Conservation (phyloP, 2,888 invertebrate genomes). For the Pteria penguin region DNA sequence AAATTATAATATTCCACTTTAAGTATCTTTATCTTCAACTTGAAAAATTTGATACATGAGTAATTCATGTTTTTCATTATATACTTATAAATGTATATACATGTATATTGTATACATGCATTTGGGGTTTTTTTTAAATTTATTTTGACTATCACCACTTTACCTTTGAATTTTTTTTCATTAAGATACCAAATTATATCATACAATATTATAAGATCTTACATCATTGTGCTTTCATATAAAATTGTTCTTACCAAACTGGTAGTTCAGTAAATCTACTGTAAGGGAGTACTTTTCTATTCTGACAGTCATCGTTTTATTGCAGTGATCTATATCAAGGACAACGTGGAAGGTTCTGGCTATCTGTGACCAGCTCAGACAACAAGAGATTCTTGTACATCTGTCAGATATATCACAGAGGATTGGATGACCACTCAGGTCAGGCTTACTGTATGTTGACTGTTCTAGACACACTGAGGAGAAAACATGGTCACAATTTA, state of each 20-base stretch:
- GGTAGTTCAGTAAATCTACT: slow-evolving; percentile 6
- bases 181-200: no score
- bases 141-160: no score
- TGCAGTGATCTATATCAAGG: slow-evolving; percentile 39
- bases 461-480: neutral
- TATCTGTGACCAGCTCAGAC: slow-evolving; percentile 30
- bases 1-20: no score
- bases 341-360: slow-evolving; percentile 31
- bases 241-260: slow-evolving; percentile 10
- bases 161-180: no score
- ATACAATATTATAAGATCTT: no score
- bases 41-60: no score
- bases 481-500: neutral
- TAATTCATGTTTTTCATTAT: no score
- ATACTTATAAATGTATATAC: no score
- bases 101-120: no score
- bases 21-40: no score
- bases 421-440: neutral
- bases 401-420: neutral
- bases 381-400: slow-evolving; percentile 41
- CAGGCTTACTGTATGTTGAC: neutral
- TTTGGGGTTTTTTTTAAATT: no score
- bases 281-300: slow-evolving; percentile 31
- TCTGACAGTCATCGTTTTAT: slow-evolving; percentile 34
- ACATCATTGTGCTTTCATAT: no score